Base-by-base conservation (phyloP, 2,888 invertebrate species). In the Villa cingulata region DNA sequence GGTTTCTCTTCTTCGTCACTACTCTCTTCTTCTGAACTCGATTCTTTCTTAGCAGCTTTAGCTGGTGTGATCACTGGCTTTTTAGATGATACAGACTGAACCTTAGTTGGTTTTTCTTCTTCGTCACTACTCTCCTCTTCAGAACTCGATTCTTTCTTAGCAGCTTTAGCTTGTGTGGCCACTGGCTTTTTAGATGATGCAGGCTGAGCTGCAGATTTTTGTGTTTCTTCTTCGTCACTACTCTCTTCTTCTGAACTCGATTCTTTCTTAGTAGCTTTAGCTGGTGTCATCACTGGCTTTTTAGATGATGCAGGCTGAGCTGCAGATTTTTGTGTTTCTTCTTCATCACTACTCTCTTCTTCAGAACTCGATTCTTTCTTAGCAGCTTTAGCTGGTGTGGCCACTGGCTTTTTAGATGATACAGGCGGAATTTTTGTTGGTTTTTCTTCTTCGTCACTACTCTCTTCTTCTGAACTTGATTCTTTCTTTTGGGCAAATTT, bases 401-500 rank as follows among this genome's bases (percentile, higher is more conserved):
- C n/a, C 6, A 14, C 34, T 7, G n/a, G n/a, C n/a, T n/a, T n/a
- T n/a, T n/a, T n/a, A n/a, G n/a, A n/a, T 60, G 20, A 61, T 61
- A 12, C 60, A 58, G 6, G 58, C 58, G 16, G 14, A 5, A 38
- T 23, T 34, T 61, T 61, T 17, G 60, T 60, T 10, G 58, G 56
- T 36, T 58, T 56, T 6, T 41, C 43, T 39, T 45, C 45, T 27
- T 45, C 45, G 12, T 38, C 45, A 17, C 32, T 42, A 16, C 32
- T 42, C 5, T 32, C 32, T 7, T 34, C 42, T 1, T 42, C 42
- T 34, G 42, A 42, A 10, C 42, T 42, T 14, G 42, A 42, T 19
- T 42, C 5, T 15, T 32, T 50, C 39, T 18, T 39, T 19, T 20
- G 17, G 3, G 23, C 17, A 9, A 14, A 9, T 32, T 4, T 32